Evolutionary conservation across 2,797 vertebrate species (phyloP), one percentile per base, ranked within the genome.

Genomic region (Tachyglossus aculeatus): DNA sequence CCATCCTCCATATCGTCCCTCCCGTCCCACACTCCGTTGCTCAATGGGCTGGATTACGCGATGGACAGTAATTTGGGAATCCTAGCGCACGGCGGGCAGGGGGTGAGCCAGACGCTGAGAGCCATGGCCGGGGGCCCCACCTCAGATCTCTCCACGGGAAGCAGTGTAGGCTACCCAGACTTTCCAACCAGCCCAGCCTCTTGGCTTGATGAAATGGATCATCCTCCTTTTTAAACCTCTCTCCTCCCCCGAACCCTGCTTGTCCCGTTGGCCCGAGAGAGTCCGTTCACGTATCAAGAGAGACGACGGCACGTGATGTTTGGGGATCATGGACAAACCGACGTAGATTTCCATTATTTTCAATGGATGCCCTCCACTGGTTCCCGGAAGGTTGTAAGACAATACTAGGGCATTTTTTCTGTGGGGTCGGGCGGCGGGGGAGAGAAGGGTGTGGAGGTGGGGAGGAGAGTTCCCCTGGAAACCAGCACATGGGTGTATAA

Each of bases 151-250:
- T 99, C 98, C 53, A 99, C 98, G 15, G 97, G 96, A 40, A 99
- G 98, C 94, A 99, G 97, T 86, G 97, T 97, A 36, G 97, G 98
- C 84, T 99, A 99, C 87, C 98, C 98, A 13, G 98, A 99, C 94
- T 99, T 99, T 92, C 98, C 98, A 80, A 98, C 97, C 67, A 99
- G 98, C 86, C 98, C 97, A 0, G 97, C 95, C 63, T 99, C 98
- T 24, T 99, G 98, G 98, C 94, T 99, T 67, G 98, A 99, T 19
- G 98, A 99, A 89, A 97, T 99, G 98, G 98, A 98, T 94, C 97
- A 98, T 86, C 96, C 97, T 84, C 97, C 98, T 87, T 99, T 99
- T 92, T 99, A 96, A 89, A 71, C 41, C n/a, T 53, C 32, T 45
- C 54, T 72, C 12, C 67, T 67, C 27, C 63, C 65, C 7, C n/a